Conservation (phyloP, 2,797 vertebrate genomes). For the Phoeniculus purpureus region DNA sequence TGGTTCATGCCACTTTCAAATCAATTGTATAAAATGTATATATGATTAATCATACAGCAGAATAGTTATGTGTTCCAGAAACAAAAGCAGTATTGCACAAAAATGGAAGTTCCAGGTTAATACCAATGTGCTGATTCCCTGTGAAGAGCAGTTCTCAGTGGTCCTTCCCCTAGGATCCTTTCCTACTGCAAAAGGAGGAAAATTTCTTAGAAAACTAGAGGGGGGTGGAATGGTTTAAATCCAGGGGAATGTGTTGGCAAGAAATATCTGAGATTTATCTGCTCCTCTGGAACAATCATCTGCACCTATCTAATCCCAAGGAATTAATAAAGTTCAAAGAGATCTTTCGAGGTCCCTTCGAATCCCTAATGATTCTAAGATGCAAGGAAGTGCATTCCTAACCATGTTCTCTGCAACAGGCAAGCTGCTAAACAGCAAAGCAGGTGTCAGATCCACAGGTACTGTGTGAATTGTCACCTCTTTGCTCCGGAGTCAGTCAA, state of each 20-base stretch:
- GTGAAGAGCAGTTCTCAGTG: background rate
- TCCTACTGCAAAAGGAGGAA: background rate
- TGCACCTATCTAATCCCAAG: background rate
- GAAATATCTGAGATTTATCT: background rate
- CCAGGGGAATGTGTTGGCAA: background rate
- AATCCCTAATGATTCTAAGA: too few species aligned
- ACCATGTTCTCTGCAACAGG: background rate
- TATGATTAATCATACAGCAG: background rate
- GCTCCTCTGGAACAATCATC: background rate
- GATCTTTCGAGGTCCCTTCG: too few species aligned
- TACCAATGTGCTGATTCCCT: background rate
- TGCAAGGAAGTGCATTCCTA: background rate
- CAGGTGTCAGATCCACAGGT: background rate
- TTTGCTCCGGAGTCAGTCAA: background rate
- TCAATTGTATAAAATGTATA: background rate
- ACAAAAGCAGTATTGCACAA: background rate
- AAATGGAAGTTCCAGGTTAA: background rate
- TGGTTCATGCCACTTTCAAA: background rate
- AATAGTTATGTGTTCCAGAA: background rate
- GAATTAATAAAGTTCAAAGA: background rate
- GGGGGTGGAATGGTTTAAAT: background rate
- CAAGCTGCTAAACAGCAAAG: background rate
- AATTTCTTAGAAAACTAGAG: background rate
- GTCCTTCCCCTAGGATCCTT: fast-evolving
- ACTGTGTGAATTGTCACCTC: background rate